These are phyloP conservation scores for Artemia franciscana DNA, from an alignment of 1,140 invertebrate species.

Conservation along the genomic window DNA sequence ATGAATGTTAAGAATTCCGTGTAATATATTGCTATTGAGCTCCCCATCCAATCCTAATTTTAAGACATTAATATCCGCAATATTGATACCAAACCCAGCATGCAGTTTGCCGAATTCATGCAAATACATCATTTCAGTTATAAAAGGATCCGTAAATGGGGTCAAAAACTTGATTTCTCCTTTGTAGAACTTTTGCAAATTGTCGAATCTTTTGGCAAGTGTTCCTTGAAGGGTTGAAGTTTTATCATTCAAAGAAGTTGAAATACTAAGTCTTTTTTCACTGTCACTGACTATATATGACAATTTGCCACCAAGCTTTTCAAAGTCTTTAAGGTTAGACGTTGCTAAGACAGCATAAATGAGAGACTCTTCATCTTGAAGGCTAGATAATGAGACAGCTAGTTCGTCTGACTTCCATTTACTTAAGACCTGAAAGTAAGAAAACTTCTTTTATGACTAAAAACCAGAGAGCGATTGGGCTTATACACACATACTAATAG, in stretches of 20 bases:
- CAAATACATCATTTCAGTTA: background rate
- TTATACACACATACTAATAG: too few relatives aligned
- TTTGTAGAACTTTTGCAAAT: background rate
- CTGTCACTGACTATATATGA: background rate
- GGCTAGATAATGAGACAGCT: background rate
- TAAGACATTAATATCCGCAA: background rate
- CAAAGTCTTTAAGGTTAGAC: background rate
- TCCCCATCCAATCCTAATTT: background rate
- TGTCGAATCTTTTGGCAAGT: background rate
- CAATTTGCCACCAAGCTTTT: background rate
- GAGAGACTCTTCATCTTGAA: background rate
- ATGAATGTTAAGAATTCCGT: background rate
- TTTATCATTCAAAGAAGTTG: background rate
- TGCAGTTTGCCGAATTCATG: background rate
- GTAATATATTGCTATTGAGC: background rate
- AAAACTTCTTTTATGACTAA: too few relatives aligned
- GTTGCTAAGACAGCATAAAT: background rate
- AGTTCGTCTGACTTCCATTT: background rate
- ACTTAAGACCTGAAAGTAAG: background rate
- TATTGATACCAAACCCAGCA: background rate
- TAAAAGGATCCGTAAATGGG: background rate
- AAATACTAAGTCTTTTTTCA: background rate
- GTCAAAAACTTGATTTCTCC: background rate
- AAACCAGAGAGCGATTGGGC: too few relatives aligned
- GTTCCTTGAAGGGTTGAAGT: background rate